Conservation (phyloP, 2,888 invertebrate genomes). For the Conops quadrifasciatus region DNA sequence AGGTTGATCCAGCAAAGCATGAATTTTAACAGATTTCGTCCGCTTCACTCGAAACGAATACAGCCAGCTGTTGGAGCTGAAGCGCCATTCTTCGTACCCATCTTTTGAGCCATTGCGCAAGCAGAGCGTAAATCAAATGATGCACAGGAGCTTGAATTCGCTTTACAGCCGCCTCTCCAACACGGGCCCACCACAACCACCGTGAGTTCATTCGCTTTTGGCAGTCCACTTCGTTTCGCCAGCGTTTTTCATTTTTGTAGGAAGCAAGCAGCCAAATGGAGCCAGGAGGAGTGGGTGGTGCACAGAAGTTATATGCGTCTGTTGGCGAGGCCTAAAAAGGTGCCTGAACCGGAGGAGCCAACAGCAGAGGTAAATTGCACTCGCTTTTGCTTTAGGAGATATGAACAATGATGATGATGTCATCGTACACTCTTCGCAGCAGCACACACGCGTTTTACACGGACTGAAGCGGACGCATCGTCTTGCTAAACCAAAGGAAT, state of each 20-base stretch:
- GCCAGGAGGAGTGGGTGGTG: neutral
- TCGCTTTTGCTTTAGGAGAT: neutral
- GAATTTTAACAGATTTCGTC: constrained; percentile 7
- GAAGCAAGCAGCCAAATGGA: constrained; percentile 10
- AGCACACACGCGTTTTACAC: neutral
- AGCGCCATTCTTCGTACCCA: constrained; percentile 6
- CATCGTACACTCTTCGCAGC: neutral
- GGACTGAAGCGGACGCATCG: constrained; percentile 6
- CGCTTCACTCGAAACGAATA: neutral
- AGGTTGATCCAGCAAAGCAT: no score
- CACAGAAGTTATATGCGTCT: constrained; percentile 4
- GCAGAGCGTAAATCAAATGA: constrained; percentile 41
- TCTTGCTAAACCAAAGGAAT: constrained; percentile 34
- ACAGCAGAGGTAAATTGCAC: neutral
- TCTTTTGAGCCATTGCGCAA: constrained; percentile 21
- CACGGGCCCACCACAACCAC: constrained; percentile 40
- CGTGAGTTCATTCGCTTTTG: constrained; percentile 32
- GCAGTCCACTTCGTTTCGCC: neutral
- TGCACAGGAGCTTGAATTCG: constrained; percentile 47
- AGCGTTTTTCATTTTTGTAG: neutral
- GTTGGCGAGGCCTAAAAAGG: constrained; percentile 23
- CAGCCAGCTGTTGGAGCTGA: constrained; percentile 31
- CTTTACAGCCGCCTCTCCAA: constrained; percentile 49
- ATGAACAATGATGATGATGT: neutral
- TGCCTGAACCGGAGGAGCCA: neutral